Conservation (phyloP, 1,140 invertebrate genomes). For the Pogonognathellus flavescens region DNA sequence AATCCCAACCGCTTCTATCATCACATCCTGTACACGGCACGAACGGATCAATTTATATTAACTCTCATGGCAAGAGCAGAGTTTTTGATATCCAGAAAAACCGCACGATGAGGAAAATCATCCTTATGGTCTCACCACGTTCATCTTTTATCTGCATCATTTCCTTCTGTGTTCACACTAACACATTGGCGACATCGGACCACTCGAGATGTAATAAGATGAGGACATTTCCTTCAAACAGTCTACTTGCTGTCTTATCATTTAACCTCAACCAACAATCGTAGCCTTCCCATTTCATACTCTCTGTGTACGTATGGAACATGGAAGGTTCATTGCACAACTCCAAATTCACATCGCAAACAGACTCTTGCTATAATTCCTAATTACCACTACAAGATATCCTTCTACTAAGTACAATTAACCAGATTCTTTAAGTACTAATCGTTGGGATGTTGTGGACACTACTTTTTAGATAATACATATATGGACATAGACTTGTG, state of each 20-base stretch:
- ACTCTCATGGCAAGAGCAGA: conserved; percentile 28
- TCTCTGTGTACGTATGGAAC: neutral
- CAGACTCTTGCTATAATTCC: neutral
- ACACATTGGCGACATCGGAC: conserved; percentile 42
- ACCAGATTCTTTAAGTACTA: too few species aligned
- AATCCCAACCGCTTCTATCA: conserved; percentile 49
- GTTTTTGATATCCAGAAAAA: conserved; percentile 50
- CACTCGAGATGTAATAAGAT: conserved; percentile 52
- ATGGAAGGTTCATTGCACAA: conserved; percentile 22
- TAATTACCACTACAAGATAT: too few species aligned
- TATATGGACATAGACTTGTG: too few species aligned
- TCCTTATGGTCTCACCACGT: conserved; percentile 53
- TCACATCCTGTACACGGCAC: conserved; percentile 47
- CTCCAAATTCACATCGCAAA: conserved; percentile 1
- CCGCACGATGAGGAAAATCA: conserved; percentile 57
- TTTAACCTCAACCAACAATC: conserved; percentile 50
- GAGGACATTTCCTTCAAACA: conserved; percentile 49
- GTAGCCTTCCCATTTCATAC: neutral
- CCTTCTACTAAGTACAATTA: too few species aligned
- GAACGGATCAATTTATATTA: conserved; percentile 50
- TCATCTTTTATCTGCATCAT: conserved; percentile 61
- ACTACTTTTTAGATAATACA: too few species aligned
- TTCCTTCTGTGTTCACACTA: conserved; percentile 49
- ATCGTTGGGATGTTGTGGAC: too few species aligned
- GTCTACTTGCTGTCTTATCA: conserved; percentile 32